Base-by-base conservation (phyloP, 2,888 invertebrate genomes). In the Leptura quadrifasciata region DNA sequence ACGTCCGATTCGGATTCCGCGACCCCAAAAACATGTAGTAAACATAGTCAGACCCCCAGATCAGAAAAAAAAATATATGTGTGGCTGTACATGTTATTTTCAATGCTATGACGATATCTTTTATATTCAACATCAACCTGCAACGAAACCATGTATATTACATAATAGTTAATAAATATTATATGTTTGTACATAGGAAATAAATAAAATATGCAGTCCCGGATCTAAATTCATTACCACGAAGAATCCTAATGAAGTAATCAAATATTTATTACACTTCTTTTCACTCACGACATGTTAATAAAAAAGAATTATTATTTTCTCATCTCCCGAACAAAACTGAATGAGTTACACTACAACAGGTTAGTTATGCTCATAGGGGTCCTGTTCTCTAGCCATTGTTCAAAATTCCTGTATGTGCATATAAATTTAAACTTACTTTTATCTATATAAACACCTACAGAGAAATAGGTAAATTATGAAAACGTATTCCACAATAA, bases 371-470 rank as follows among this genome's bases (percentile, higher is more conserved):
- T 17, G 27, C 27, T 24, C 24, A 31, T 17, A 17, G 60, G 21
- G 60, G 60, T 60, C 60, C 60, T 9, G n/a, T 57, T 57, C 18
- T 57, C 57, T 20, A 18, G 20, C 8, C 60, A 60, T 60, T 60
- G 31, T 60, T 60, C 60, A 9, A 27, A 27, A 60, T 60, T 27
- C 31, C 60, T 60, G 5, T 31, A 20, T 60, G 15, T 31, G 10
- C 31, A 31, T 60, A 60, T 60, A 60, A 27, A 60, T 63, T 63
- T 63, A 35, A 39, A 63, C 18, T 63, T 63, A 63, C 31, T 63
- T 63, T 39, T 35, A 20, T 63, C 63, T 63, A 63, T 63, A 18
- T 68, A 57, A 57, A 55, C 27, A 20, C 27, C 55, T 18, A 54
- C 68, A 17, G 55, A 55, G 57, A 31, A 31, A 55, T 27, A 39